These are phyloP conservation scores for Chauna torquata DNA, from an alignment of 2,113 vertebrate species.

Conservation along the genomic window DNA sequence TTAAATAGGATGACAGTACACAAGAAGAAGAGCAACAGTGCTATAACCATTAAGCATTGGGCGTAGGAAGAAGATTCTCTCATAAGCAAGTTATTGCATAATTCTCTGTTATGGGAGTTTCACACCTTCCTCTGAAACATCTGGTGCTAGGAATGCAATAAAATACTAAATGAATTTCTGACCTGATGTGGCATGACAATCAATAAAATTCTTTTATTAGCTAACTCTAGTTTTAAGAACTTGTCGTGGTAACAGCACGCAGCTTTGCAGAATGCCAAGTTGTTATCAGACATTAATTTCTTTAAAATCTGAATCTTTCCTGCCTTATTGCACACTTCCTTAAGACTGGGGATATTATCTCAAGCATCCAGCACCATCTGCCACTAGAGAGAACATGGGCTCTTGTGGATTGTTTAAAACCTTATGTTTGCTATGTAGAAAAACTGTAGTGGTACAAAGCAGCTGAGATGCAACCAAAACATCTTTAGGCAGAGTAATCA, in stretches of 20 bases:
- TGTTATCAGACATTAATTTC: conserved; percentile 48
- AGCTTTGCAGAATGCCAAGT: conserved; percentile 30
- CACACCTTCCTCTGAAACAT: conserved; percentile 57
- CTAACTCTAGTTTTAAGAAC: conserved; percentile 41
- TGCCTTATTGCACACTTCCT: background rate
- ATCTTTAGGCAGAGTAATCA: background rate
- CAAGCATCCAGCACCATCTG: background rate
- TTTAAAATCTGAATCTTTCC: conserved; percentile 34
- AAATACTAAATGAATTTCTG: conserved; percentile 62
- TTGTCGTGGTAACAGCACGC: background rate
- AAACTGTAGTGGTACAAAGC: background rate
- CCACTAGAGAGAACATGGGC: background rate
- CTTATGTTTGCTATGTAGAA: background rate
- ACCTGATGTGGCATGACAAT: conserved; percentile 53
- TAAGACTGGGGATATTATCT: background rate
- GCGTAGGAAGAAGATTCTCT: conserved; percentile 28
- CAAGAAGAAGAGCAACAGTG: background rate
- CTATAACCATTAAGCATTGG: background rate
- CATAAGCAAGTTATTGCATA: conserved; percentile 63
- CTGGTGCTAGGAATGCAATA: conserved; percentile 43
- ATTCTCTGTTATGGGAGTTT: conserved; percentile 63
- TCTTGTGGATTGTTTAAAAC: background rate
- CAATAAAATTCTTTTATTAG: conserved; percentile 56
- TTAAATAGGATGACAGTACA: background rate
- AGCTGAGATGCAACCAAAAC: background rate